These are phyloP conservation scores for Chouioia cunea DNA, from an alignment of 2,888 invertebrate species.

Conservation along the genomic window DNA sequence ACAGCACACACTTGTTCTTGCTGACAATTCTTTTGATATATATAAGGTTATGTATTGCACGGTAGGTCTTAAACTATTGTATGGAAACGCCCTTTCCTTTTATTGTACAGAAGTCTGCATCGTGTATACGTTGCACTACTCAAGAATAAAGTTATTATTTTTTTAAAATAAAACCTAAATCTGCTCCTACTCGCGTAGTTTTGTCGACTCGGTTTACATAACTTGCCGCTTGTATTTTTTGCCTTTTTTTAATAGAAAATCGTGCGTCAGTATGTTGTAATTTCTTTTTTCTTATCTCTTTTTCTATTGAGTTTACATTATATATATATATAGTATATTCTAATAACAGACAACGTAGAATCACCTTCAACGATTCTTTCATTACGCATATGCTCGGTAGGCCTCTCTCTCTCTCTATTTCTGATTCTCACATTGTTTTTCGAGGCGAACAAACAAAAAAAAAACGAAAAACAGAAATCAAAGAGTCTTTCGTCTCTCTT, in stretches of 20 bases:
- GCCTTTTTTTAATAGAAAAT: slow-evolving; percentile 42
- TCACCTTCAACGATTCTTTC: slow-evolving; percentile 7
- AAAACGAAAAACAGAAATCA: background rate
- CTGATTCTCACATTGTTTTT: background rate
- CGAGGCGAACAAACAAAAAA: slow-evolving; percentile 20
- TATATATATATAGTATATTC: slow-evolving; percentile 31
- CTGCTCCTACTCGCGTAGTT: slow-evolving; percentile 12
- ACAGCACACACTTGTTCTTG: too few relatives aligned
- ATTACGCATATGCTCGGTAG: slow-evolving; percentile 6
- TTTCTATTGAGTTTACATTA: too few relatives aligned
- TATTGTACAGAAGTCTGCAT: slow-evolving; percentile 30
- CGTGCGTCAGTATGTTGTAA: slow-evolving; percentile 36
- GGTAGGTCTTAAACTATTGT: background rate
- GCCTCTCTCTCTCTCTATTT: slow-evolving; percentile 35
- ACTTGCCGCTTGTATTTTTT: slow-evolving; percentile 22
- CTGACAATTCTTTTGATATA: too few relatives aligned
- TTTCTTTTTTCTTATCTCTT: too few relatives aligned
- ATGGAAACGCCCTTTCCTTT: background rate
- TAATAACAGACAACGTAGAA: slow-evolving; percentile 46
- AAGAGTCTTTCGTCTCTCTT: too few relatives aligned
- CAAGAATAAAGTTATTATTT: slow-evolving; percentile 2
- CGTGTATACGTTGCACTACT: background rate
- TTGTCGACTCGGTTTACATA: slow-evolving; percentile 29
- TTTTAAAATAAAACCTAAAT: slow-evolving; percentile 22
- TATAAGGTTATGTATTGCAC: slow-evolving; percentile 15